Evolutionary conservation across 2,888 invertebrate genomes (phyloP).

Genomic region (Drosophila barbarae): DNA sequence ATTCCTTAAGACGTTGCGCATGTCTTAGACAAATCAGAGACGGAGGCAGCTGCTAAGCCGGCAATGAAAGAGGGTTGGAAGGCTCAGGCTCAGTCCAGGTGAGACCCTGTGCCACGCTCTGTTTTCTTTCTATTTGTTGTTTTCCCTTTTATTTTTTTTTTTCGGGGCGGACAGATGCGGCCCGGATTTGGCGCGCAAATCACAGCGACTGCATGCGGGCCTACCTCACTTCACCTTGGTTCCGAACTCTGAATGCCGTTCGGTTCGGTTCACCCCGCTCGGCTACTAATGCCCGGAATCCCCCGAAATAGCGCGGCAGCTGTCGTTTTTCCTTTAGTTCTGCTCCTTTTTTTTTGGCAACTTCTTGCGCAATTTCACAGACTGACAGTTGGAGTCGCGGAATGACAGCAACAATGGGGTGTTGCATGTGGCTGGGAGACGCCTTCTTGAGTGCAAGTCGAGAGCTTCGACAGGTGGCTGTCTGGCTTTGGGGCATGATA

Average conservation of each 20-base stretch:
- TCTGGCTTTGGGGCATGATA: constrained; percentile 36
- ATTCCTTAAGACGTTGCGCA: constrained; percentile 73
- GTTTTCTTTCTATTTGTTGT: constrained; percentile 9
- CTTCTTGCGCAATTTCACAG: constrained; percentile 51
- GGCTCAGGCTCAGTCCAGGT: constrained; percentile 66
- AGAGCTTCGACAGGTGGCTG: constrained; percentile 62
- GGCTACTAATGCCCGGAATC: constrained; percentile 6
- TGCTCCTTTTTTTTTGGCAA: constrained; percentile 60
- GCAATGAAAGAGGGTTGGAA: constrained; percentile 57
- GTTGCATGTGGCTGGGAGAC: constrained; percentile 54
- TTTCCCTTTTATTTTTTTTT: neutral
- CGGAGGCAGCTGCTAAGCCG: constrained; percentile 60
- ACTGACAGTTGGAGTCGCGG: constrained; percentile 58
- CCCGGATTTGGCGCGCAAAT: constrained; percentile 67
- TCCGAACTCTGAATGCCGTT: constrained; percentile 1
- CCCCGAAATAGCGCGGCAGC: constrained; percentile 46
- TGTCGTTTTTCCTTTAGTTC: constrained; percentile 49
- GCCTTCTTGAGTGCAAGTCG: constrained; percentile 68
- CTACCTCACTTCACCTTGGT: constrained; percentile 28
- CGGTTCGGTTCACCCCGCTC: constrained; percentile 12
- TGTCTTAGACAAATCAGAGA: constrained; percentile 60
- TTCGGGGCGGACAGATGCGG: constrained; percentile 58
- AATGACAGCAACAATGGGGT: constrained; percentile 46
- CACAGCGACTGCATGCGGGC: constrained; percentile 34
- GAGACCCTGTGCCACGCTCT: constrained; percentile 67